Base-by-base conservation (phyloP, 2,113 vertebrate genomes). In the Orycteropus afer region DNA sequence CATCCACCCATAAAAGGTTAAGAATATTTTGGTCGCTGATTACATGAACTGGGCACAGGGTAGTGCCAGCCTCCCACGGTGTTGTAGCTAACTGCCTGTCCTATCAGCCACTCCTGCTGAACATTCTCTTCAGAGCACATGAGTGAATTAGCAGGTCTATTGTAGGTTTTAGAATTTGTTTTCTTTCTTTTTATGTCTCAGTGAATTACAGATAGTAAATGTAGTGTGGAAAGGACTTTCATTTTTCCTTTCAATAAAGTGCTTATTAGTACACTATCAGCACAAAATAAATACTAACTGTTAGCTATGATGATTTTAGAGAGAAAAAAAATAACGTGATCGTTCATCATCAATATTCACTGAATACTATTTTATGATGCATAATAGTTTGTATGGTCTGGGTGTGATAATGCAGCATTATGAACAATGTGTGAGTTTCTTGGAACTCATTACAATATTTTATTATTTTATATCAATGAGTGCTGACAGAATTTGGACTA, bases 1-100 rank as follows among this genome's bases (percentile, higher is more conserved):
- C 9, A 12, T 92, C 96, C 95, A 94, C 86, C 96, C 94, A 83
- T 67, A 91, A 96, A 90, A 98, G 94, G 95, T 96, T 96, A 95
- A 93, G 89, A 93, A 86, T 95, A 85, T 95, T 88, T 86, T 34
- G 12, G 65, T 87, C 90, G 97, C 96, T 97, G 96, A 95, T 95
- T 97, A 57, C 8, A 86, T 73, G 97, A 97, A 81, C 71, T 0
- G 0, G 87, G 73, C 20, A 90, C 93, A 95, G 84, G 92, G 88
- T 37, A 91, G 80, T 27, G 78, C 57, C 92, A 63, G 94, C 73
- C 80, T 97, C 97, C 95, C 29, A 3, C 40, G 67, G 94, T 34
- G 80, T 71, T 90, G 57, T 55, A 42, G 88, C 93, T 95, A 95
- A 90, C 89, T 65, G 77, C 90, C 95, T 94, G 20, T 14, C 17